A percentile compares a stretch with the other conserved stretches of the same genome.
Conservation (phyloP, 1,140 invertebrate genomes). For the Brachionus manjavacas region DNA sequence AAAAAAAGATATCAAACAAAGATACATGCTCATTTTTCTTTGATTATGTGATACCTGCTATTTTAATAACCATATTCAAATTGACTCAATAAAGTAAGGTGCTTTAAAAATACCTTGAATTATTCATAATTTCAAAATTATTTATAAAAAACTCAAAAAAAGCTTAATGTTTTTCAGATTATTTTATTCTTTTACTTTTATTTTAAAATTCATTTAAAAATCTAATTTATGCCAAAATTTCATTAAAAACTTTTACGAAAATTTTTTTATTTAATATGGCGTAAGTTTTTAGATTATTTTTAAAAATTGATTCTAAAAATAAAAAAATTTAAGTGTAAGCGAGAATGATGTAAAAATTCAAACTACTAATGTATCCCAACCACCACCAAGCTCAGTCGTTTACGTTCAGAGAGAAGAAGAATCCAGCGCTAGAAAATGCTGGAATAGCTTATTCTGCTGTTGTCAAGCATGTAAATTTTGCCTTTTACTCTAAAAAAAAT, state of each 20-base stretch:
- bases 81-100: neutral
- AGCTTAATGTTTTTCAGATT: neutral
- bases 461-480: slow-evolving; percentile 13
- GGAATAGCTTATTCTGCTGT: neutral
- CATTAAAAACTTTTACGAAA: neutral
- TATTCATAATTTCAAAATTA: neutral
- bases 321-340: neutral
- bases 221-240: neutral
- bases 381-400: neutral
- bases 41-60: neutral
- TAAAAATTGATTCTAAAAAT: neutral
- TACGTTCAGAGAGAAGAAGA: slow-evolving; percentile 9
- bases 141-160: too few relatives aligned
- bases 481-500: neutral
- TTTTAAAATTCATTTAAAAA: neutral
- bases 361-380: neutral
- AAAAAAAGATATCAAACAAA: neutral
- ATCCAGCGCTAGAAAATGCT: neutral
- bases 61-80: neutral
- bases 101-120: neutral
- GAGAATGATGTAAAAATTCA: slow-evolving; percentile 17
- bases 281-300: neutral
- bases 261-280: neutral
- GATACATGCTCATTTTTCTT: neutral
- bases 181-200: neutral